Evolutionary conservation across 2,888 invertebrate species (phyloP).

Genomic region (Noctua janthina): DNA sequence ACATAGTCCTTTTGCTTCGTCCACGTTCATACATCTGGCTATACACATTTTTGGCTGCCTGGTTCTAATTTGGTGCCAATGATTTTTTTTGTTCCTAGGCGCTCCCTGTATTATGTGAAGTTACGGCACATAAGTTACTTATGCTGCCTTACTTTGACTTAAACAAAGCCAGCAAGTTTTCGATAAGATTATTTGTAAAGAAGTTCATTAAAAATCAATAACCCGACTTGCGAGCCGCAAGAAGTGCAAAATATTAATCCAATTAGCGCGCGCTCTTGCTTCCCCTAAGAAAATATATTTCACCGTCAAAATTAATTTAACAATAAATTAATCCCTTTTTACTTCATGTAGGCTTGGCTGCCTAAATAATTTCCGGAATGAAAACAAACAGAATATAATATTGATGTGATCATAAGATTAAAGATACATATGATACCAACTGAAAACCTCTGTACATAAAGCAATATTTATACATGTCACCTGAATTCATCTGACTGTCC

Average conservation of each 20-base stretch:
- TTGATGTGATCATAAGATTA: background rate
- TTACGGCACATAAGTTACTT: background rate
- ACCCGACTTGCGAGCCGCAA: conserved; percentile 72
- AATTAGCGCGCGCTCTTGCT: conserved; percentile 80
- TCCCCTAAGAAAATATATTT: conserved; percentile 82
- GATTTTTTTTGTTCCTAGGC: background rate
- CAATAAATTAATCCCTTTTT: conserved; percentile 78
- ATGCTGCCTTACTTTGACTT: background rate
- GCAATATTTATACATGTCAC: background rate
- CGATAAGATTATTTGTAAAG: conserved; percentile 55
- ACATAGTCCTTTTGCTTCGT: no score
- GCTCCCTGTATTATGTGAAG: background rate
- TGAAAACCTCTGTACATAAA: conserved; percentile 4
- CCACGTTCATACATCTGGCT: no score
- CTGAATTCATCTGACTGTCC: background rate
- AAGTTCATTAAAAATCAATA: conserved; percentile 81
- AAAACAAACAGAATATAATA: conserved; percentile 24
- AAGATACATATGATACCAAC: background rate
- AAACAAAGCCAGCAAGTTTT: conserved; percentile 4
- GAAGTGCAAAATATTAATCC: conserved; percentile 86
- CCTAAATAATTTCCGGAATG: conserved; percentile 19
- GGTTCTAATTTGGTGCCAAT: background rate
- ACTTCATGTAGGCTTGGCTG: conserved; percentile 40
- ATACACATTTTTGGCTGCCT: no score
- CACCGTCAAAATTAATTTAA: conserved; percentile 82